Evolutionary conservation across 2,797 vertebrate species (phyloP).

Genomic region (Periophthalmus magnuspinnatus): DNA sequence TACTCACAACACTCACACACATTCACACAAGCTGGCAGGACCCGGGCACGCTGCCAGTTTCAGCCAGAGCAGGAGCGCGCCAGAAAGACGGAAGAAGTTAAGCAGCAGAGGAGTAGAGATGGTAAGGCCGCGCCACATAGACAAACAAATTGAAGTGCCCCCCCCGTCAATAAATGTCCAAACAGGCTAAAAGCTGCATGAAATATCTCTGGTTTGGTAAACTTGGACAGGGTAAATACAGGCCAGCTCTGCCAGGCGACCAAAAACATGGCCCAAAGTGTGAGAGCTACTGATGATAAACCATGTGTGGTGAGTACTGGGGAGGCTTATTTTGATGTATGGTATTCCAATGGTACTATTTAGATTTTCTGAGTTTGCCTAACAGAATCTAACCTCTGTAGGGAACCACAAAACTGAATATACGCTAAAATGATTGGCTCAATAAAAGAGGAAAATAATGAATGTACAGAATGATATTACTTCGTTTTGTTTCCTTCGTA

Average conservation of each 20-base stretch:
- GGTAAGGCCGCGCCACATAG: slow-evolving; percentile 54
- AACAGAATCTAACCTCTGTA: slow-evolving; percentile 61
- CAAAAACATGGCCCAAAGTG: slow-evolving; percentile 76
- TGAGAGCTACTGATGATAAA: slow-evolving; percentile 72
- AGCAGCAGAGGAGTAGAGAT: slow-evolving; percentile 45
- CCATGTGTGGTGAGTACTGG: slow-evolving; percentile 60
- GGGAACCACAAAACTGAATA: slow-evolving; percentile 55
- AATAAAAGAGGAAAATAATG: slow-evolving; percentile 54
- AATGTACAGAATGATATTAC: slow-evolving; percentile 46
- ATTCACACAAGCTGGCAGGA: slow-evolving; percentile 50
- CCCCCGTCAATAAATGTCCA: slow-evolving; percentile 70
- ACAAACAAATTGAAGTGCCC: slow-evolving; percentile 70
- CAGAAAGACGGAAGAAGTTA: slow-evolving; percentile 54
- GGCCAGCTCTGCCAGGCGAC: slow-evolving; percentile 66
- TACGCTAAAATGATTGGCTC: slow-evolving; percentile 47
- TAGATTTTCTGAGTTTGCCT: slow-evolving; percentile 67
- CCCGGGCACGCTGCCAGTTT: slow-evolving; percentile 50
- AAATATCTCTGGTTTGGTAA: slow-evolving; percentile 66
- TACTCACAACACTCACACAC: slow-evolving; percentile 25
- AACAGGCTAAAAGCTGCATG: slow-evolving; percentile 52
- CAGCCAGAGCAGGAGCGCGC: slow-evolving; percentile 47
- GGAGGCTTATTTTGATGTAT: slow-evolving; percentile 74
- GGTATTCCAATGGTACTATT: slow-evolving; percentile 73
- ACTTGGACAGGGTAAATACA: slow-evolving; percentile 69
- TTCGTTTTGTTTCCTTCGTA: slow-evolving; percentile 35